Evolutionary conservation across 2,888 invertebrate species (phyloP).

Genomic region (Unio delphinus): DNA sequence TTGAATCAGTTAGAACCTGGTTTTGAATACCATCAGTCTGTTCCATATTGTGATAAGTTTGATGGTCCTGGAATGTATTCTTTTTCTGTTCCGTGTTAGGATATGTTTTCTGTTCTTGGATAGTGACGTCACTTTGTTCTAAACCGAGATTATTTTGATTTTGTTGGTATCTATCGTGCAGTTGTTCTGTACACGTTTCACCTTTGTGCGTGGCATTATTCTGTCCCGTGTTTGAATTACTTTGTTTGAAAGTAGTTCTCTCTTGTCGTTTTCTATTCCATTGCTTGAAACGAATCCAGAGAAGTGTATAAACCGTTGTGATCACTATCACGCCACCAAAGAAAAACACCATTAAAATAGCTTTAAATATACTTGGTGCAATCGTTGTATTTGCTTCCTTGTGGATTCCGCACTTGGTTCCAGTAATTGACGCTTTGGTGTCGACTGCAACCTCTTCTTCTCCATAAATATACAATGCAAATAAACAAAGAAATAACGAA

Average conservation of each 20-base stretch:
- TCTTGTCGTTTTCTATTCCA: slow-evolving; percentile 26
- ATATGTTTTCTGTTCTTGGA: no score
- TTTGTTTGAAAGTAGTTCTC: slow-evolving; percentile 7
- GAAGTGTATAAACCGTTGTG: slow-evolving; percentile 21
- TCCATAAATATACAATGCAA: slow-evolving; percentile 23
- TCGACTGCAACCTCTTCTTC: slow-evolving; percentile 14
- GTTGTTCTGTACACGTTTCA: no score
- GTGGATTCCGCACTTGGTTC: slow-evolving; percentile 20
- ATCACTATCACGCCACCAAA: slow-evolving; percentile 22
- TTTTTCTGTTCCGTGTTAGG: no score
- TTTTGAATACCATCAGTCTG: no score
- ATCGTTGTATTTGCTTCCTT: slow-evolving; percentile 12
- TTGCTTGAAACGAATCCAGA: slow-evolving; percentile 26
- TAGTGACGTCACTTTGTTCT: no score
- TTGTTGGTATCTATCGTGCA: no score
- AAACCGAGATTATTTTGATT: no score
- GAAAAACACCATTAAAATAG: slow-evolving; percentile 24
- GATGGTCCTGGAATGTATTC: no score
- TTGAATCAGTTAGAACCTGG: no score
- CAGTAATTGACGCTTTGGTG: slow-evolving; percentile 9
- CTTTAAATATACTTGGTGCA: slow-evolving; percentile 21
- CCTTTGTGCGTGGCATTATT: no score
- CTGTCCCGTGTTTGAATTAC: no score
- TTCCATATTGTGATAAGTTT: no score
- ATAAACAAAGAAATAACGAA: slow-evolving; percentile 13